Conservation (phyloP, 2,888 invertebrate species). For the Leptinotarsa haldemani region DNA sequence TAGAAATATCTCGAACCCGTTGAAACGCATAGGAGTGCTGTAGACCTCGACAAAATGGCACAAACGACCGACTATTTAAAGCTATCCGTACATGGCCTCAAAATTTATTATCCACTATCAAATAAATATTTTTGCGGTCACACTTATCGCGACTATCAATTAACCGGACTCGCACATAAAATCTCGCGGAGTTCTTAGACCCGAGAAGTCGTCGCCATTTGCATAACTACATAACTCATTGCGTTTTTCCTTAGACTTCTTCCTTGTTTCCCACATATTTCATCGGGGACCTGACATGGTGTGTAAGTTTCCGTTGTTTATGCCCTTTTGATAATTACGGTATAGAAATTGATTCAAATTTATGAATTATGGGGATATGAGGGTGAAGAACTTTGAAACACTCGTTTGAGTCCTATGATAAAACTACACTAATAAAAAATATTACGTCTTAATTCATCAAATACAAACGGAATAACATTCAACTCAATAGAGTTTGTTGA, state of each 20-base stretch:
- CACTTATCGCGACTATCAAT: slow-evolving; percentile 32
- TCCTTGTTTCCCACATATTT: slow-evolving; percentile 17
- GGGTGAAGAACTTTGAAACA: too few relatives aligned
- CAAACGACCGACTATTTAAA: slow-evolving; percentile 13
- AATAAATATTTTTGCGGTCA: slow-evolving; percentile 28
- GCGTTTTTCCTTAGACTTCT: slow-evolving; percentile 6
- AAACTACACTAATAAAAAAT: too few relatives aligned
- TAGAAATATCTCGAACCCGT: background rate
- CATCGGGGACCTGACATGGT: background rate
- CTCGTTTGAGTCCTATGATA: too few relatives aligned
- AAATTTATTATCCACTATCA: slow-evolving; percentile 27
- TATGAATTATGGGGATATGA: background rate
- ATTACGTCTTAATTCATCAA: too few relatives aligned
- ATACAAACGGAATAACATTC: too few relatives aligned
- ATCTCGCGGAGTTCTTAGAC: slow-evolving; percentile 18
- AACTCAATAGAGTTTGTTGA: too few relatives aligned
- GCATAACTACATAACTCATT: slow-evolving; percentile 13
- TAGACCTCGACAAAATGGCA: slow-evolving; percentile 9
- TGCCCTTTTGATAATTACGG: slow-evolving; percentile 7
- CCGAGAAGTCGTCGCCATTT: slow-evolving; percentile 16
- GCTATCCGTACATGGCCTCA: slow-evolving; percentile 19
- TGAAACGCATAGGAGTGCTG: background rate
- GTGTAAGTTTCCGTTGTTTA: background rate
- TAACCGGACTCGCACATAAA: slow-evolving; percentile 30
- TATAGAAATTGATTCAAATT: background rate